These are phyloP conservation scores for Scomber japonicus DNA, from an alignment of 2,113 vertebrate genomes.

Conservation along the genomic window DNA sequence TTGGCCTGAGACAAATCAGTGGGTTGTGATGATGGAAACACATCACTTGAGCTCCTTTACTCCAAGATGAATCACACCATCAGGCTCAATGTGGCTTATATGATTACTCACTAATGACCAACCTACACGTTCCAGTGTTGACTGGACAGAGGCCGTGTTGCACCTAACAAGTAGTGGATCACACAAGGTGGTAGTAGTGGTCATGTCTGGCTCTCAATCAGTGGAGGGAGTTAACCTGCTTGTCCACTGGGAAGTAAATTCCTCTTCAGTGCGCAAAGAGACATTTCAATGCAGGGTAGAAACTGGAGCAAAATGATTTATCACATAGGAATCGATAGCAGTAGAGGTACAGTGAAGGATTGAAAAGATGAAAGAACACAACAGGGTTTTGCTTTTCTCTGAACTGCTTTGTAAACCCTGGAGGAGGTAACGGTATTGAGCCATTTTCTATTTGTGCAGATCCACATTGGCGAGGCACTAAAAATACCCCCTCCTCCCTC, in stretches of 20 bases:
- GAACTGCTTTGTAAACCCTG: conserved; percentile 55
- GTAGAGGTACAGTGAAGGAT: conserved; percentile 22
- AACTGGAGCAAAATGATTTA: conserved; percentile 28
- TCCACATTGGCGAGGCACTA: conserved; percentile 47
- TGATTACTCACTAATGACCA: conserved; percentile 69
- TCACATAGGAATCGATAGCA: conserved; percentile 57
- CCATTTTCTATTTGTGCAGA: conserved; percentile 69
- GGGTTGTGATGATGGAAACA: conserved; percentile 64
- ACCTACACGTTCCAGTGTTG: conserved; percentile 34
- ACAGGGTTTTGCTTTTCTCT: conserved; percentile 69
- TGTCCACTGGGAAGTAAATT: conserved; percentile 42
- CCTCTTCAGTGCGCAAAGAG: conserved; percentile 35
- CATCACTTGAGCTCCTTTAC: conserved; percentile 29
- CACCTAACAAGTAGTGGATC: conserved; percentile 12
- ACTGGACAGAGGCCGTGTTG: conserved; percentile 28
- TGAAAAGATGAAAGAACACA: conserved; percentile 56
- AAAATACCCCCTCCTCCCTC: conserved; percentile 64
- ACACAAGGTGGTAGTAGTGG: conserved; percentile 12
- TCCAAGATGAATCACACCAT: conserved; percentile 59
- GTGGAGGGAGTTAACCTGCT: conserved; percentile 24
- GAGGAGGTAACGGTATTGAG: conserved; percentile 63
- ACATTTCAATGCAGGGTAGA: conserved; percentile 34
- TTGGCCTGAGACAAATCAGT: conserved; percentile 32
- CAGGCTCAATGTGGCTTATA: conserved; percentile 45
- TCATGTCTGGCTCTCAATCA: conserved; percentile 14